Base-by-base conservation (phyloP, 2,113 vertebrate species). In the Notarius quadriscutis region DNA sequence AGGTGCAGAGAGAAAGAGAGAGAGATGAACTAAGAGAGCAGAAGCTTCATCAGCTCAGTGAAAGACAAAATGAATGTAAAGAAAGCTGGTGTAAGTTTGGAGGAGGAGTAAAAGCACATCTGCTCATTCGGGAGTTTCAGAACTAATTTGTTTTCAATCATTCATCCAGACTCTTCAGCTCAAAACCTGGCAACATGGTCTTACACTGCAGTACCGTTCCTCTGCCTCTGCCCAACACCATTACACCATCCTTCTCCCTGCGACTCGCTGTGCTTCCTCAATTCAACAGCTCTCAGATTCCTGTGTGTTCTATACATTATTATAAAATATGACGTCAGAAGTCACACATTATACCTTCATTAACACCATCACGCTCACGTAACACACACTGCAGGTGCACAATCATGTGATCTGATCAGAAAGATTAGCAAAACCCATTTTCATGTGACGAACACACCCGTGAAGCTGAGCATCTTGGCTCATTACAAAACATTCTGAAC, bases 141-240 rank as follows among this genome's bases (percentile, higher is more conserved):
- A 74, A 67, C 84, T 88, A 86, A 88, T 88, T 88, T 75, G 60
- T 69, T 78, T 86, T 53, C 58, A 83, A 72, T 84, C 88, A 71
- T 84, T 86, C 82, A 77, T 81, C 83, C 55, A 78, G 85, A 55
- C 80, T 53, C 74, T 58, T 72, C 58, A 72, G 22, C 34, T 63
- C 57, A 5, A 83, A 86, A 79, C 84, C 55, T 34, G 62, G 72
- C 72, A 87, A 71, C 63, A 51, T 71, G 63, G 41, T n/a, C 84
- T 89, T 86, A 83, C 22, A 83, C 60, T 69, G 78, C 87, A 88
- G 55, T 78, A 86, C 81, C 62, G 34, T 58, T 83, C 51, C 48
- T 67, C 34, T 18, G 7, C 9, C 30, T 25, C 25, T 18, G 7
- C 7, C 25, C 20, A 34, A 30, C 53, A 22, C 58, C 34, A 41